Conservation (phyloP, 1,140 invertebrate genomes). For the Rhopalosiphum maidis region DNA sequence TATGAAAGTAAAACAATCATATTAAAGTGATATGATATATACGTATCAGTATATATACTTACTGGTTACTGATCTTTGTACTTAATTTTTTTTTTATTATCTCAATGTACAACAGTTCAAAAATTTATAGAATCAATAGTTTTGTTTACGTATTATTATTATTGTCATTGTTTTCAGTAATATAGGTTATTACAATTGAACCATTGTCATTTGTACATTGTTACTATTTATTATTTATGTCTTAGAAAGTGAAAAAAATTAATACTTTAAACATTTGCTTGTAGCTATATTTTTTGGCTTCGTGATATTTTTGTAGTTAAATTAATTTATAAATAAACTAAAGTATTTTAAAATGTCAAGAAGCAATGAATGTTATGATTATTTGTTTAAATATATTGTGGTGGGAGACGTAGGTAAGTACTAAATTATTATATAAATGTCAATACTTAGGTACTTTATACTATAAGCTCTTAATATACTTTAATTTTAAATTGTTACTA, state of each 20-base stretch:
- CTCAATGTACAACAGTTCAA: neutral
- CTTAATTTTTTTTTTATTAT: slow-evolving; percentile 23
- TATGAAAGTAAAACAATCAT: neutral
- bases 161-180: neutral
- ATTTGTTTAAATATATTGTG: slow-evolving; percentile 50
- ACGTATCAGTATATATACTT: neutral
- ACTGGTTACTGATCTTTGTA: slow-evolving; percentile 19
- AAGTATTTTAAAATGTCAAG: slow-evolving; percentile 22
- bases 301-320: neutral
- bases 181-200: neutral
- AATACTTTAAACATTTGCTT: neutral
- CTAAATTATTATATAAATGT: neutral
- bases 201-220: neutral
- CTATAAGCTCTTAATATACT: neutral
- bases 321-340: neutral
- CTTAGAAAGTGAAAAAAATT: neutral
- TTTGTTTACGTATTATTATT: neutral
- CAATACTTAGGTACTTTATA: neutral
- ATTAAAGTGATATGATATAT: too few species aligned
- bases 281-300: neutral
- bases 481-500: neutral
- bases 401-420: slow-evolving; percentile 43
- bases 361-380: slow-evolving; percentile 12
- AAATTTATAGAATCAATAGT: neutral
- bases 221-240: neutral